These are phyloP conservation scores for Acleris holmiana DNA, from an alignment of 2,888 invertebrate species.

Conservation along the genomic window DNA sequence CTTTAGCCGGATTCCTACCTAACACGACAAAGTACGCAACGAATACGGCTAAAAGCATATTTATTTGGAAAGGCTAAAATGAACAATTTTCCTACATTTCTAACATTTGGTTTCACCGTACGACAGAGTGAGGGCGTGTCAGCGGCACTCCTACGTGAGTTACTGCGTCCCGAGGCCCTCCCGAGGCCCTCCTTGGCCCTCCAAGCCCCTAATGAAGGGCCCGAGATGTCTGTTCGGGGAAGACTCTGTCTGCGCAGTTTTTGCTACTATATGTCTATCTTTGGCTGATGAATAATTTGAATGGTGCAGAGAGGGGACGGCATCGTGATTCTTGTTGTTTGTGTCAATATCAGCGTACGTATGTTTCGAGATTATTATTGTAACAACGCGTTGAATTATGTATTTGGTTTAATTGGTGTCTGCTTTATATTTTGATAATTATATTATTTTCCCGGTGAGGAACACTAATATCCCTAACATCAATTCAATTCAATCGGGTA, in stretches of 20 bases:
- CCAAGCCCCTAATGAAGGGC: slow-evolving; percentile 61
- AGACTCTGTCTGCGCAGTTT: slow-evolving; percentile 62
- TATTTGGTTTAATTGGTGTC: neutral
- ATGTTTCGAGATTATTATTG: slow-evolving; percentile 5
- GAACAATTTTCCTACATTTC: slow-evolving; percentile 22
- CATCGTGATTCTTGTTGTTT: slow-evolving; percentile 22
- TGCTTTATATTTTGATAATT: no score
- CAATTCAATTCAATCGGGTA: no score
- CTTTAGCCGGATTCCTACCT: no score
- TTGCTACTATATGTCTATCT: slow-evolving; percentile 52
- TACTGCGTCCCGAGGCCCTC: slow-evolving; percentile 37
- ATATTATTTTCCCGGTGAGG: no score
- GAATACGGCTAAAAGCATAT: no score
- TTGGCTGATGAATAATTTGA: slow-evolving; percentile 57
- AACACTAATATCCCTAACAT: no score
- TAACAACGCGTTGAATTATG: neutral
- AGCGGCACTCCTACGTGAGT: slow-evolving; percentile 50
- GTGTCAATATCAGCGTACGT: neutral
- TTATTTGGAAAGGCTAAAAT: slow-evolving; percentile 17
- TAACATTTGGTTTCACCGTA: slow-evolving; percentile 28
- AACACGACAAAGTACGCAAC: no score
- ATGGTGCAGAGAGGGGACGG: slow-evolving; percentile 16
- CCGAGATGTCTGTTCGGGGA: slow-evolving; percentile 48
- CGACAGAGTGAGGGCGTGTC: slow-evolving; percentile 47
- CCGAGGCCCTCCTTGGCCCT: slow-evolving; percentile 44